Percentiles rank a stretch among this genome's conserved stretches.
Conservation (phyloP, 2,888 invertebrate species). For the Cerceris rybyensis region DNA sequence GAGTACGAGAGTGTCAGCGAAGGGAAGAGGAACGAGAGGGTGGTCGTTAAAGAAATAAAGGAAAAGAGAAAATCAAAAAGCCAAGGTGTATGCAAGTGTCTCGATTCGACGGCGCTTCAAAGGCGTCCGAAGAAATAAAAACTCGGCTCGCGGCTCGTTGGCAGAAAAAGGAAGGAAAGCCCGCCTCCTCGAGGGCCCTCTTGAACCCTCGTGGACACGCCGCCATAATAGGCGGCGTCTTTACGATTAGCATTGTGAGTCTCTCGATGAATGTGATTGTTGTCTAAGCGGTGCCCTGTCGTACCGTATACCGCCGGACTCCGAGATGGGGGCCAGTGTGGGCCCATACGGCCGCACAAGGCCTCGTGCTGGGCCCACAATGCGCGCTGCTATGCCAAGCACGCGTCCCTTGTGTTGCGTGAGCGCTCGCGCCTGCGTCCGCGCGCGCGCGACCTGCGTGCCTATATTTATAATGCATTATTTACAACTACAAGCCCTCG, state of each 20-base stretch:
- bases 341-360: slow-evolving; percentile 63
- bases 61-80: slow-evolving; percentile 5
- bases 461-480: slow-evolving; percentile 81
- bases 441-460: slow-evolving; percentile 71
- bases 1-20: slow-evolving; percentile 25
- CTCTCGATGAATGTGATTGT: slow-evolving; percentile 81
- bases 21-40: slow-evolving; percentile 3
- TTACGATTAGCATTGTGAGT: slow-evolving; percentile 81
- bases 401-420: slow-evolving; percentile 78
- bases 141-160: slow-evolving; percentile 57
- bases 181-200: slow-evolving; percentile 55
- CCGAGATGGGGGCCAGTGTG: slow-evolving; percentile 50
- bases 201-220: slow-evolving; percentile 66
- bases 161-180: slow-evolving; percentile 66
- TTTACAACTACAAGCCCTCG: slow-evolving; percentile 76
- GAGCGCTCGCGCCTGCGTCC: slow-evolving; percentile 59
- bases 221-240: slow-evolving; percentile 81
- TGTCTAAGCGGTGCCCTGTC: slow-evolving; percentile 75
- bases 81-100: slow-evolving; percentile 57
- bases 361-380: slow-evolving; percentile 78
- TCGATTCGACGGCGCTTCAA: slow-evolving; percentile 70
- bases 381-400: slow-evolving; percentile 80
- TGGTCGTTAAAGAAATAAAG: slow-evolving; percentile 21
- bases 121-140: slow-evolving; percentile 66
- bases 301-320: slow-evolving; percentile 64